Conservation (phyloP, 2,797 vertebrate genomes). For the Orientallactaga sibirica region DNA sequence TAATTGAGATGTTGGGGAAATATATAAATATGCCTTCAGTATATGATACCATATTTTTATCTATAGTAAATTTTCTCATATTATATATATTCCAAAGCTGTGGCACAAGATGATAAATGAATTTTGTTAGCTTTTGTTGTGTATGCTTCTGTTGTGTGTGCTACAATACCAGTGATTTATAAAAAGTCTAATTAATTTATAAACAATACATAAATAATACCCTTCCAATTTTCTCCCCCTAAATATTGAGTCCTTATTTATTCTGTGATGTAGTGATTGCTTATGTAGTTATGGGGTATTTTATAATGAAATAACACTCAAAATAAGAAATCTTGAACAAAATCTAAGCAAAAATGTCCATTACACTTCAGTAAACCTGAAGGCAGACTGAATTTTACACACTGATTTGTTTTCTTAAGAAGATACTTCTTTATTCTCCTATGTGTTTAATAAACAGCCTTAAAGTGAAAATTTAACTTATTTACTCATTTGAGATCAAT, state of each 20-base stretch:
- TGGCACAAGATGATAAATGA: not conserved
- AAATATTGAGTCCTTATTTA: conserved; percentile 33
- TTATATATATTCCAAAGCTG: not conserved
- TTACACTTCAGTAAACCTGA: not conserved
- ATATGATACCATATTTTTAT: not conserved
- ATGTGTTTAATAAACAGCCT: not conserved
- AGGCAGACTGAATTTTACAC: not conserved
- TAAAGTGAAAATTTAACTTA: conserved; percentile 44
- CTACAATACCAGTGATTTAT: conserved; percentile 44
- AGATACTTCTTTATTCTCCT: not conserved
- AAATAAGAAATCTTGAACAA: conserved; percentile 11
- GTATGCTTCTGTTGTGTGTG: not conserved
- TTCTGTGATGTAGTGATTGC: not conserved
- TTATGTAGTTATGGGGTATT: not conserved
- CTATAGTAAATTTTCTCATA: conserved; percentile 33
- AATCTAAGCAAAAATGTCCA: not conserved
- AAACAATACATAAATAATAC: conserved; percentile 45
- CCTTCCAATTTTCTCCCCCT: not conserved
- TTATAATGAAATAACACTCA: not conserved
- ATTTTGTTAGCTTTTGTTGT: conserved; percentile 45
- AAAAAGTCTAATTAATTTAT: conserved; percentile 50
- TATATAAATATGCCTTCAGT: not conserved
- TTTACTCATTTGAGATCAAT: conserved; percentile 19
- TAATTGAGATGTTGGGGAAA: not conserved
- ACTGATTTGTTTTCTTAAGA: not conserved